Evolutionary conservation across 1,140 invertebrate species (phyloP).

Genomic region (Popillia japonica): DNA sequence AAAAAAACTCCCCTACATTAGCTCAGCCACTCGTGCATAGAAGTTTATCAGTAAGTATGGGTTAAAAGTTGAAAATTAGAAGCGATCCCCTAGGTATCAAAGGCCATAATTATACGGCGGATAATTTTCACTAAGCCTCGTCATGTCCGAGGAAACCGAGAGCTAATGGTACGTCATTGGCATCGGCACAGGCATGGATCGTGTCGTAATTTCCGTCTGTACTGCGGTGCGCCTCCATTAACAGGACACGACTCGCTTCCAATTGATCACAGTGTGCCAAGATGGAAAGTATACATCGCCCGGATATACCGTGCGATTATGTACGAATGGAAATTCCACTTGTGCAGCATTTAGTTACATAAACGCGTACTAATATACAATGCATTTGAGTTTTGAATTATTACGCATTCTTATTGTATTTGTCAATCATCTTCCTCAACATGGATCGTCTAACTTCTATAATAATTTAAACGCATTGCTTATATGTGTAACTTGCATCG

Average conservation of each 20-base stretch:
- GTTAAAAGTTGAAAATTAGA: constrained; percentile 19
- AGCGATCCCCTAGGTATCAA: background rate
- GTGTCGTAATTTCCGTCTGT: background rate
- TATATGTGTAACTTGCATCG: no score
- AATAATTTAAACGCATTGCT: no score
- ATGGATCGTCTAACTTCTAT: no score
- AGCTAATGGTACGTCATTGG: background rate
- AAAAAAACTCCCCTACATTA: background rate
- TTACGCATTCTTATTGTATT: no score
- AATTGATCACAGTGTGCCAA: constrained; percentile 8
- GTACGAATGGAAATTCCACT: background rate
- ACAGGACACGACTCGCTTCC: constrained; percentile 8
- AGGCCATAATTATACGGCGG: constrained; percentile 8
- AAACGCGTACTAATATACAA: no score
- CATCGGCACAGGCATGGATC: background rate
- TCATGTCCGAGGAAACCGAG: background rate
- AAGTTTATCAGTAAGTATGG: background rate
- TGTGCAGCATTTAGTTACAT: background rate
- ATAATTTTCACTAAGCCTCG: constrained; percentile 18
- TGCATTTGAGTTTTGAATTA: no score
- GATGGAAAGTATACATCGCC: constrained; percentile 7
- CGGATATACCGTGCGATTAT: background rate
- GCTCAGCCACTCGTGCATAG: background rate
- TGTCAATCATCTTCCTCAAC: no score
- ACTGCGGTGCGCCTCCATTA: background rate